Percentiles rank a stretch among this genome's conserved stretches.
Evolutionary conservation across 2,113 vertebrate genomes (phyloP).

Genomic region (Mesembrinibis cayennensis): DNA sequence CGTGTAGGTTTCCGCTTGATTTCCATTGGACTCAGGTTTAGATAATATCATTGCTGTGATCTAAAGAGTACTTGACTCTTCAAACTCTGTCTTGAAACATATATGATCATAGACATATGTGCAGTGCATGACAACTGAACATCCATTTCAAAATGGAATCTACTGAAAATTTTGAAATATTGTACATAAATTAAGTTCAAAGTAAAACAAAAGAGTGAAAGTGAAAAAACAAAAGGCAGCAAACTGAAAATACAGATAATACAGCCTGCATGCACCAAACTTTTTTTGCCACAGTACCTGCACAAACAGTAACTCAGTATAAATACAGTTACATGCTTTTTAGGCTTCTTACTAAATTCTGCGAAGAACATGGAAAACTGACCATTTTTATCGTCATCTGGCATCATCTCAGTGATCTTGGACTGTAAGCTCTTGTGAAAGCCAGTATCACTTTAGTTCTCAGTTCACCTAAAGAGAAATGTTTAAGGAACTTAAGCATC

Average conservation of each 20-base stretch:
- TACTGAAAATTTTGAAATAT: neutral
- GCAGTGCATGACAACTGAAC: neutral
- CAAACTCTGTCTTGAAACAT: neutral
- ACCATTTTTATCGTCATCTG: neutral
- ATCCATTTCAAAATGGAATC: neutral
- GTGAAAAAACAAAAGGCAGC: neutral
- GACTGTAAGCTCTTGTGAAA: neutral
- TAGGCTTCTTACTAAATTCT: neutral
- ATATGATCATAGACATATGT: neutral
- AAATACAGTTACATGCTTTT: neutral
- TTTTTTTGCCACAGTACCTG: neutral
- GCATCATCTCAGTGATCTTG: neutral
- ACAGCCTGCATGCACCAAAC: neutral
- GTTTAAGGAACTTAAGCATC: neutral
- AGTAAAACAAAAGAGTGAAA: neutral
- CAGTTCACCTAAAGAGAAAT: neutral
- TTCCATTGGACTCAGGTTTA: neutral
- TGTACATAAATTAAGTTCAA: neutral
- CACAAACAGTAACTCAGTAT: neutral
- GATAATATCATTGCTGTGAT: neutral
- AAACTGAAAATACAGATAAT: neutral
- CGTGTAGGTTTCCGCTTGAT: neutral
- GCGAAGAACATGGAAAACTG: neutral
- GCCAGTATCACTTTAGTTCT: neutral
- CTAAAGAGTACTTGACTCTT: neutral